Base-by-base conservation (phyloP, 2,888 invertebrate species). In the Habroteleia sp. region DNA sequence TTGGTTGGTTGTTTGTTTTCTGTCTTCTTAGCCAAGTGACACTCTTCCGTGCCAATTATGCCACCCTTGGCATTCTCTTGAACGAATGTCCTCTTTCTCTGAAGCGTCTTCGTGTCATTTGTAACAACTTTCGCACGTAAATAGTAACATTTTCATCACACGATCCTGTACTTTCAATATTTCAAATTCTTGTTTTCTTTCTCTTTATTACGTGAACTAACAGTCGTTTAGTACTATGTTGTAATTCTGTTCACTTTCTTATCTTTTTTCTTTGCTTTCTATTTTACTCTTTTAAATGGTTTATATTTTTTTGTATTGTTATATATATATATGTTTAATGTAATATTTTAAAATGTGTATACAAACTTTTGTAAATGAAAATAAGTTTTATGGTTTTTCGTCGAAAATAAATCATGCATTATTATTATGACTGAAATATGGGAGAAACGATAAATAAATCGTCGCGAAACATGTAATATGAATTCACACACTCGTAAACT, bases 1-100 rank as follows among this genome's bases (percentile, higher is more conserved):
- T 76, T 82, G 75, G 75, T 48, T 82, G 56, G 79, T 79, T 72
- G 80, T 81, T 75, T 82, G 79, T 81, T 80, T 79, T 41, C 74
- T 77, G 74, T 77, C 23, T 54, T 76, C 50, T 65, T 76, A 76
- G 77, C 74, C 63, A 72, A 62, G 69, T 56, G 74, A 56, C 62
- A 58, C 68, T 35, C 35, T 42, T 52, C 5, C 48, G 58, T 58
- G 65, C 58, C 72, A 50, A 35, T 25, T 42, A 33, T 65, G 58
- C 46, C 50, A 37, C 44, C 42, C 63, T 48, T 66, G 29, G 42
- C 46, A 60, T 65, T 65, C 56, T 72, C 46, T 58, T 42, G 41
- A 52, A 71, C 54, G 41, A 63, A 31, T 17, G 48, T 29, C 71
- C 62, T 56, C 54, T 42, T 7, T 44, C 14, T 46, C 16, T 48